Evolutionary conservation across 2,113 vertebrate species (phyloP).

Genomic region (Dasyprocta punctata): DNA sequence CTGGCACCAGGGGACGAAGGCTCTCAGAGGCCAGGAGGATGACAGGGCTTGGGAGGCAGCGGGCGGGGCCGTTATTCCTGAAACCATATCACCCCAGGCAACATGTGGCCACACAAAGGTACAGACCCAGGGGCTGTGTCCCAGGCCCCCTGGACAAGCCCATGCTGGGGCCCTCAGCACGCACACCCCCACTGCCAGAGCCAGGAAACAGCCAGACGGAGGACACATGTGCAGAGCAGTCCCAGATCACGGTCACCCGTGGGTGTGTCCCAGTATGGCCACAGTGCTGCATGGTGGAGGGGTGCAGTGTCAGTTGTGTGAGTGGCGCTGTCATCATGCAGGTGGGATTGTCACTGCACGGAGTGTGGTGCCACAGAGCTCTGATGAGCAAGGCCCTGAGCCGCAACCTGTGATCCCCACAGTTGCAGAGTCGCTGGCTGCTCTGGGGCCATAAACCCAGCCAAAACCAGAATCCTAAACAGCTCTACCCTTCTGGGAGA

Average conservation of each 20-base stretch:
- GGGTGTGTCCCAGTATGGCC: not conserved
- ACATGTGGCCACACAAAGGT: not conserved
- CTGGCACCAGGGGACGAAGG: not conserved
- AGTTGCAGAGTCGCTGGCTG: not conserved
- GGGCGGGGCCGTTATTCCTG: not conserved
- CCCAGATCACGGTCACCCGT: not conserved
- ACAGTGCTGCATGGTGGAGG: too few species aligned
- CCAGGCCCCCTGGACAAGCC: not conserved
- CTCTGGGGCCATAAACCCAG: not conserved
- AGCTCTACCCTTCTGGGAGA: not conserved
- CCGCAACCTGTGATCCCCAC: not conserved
- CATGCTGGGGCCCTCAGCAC: not conserved
- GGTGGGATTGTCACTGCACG: not conserved
- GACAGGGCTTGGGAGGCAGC: not conserved
- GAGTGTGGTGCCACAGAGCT: not conserved
- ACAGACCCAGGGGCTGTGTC: not conserved
- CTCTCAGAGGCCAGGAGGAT: not conserved
- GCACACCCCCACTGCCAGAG: too few species aligned
- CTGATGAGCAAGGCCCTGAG: not conserved
- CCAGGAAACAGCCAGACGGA: too few species aligned
- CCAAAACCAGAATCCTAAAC: not conserved
- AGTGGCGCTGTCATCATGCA: not conserved
- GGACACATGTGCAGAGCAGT: not conserved
- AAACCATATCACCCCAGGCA: not conserved
- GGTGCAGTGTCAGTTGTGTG: not conserved